These are phyloP conservation scores for Lanistes nyassanus DNA, from an alignment of 1,140 invertebrate species.

Conservation along the genomic window DNA sequence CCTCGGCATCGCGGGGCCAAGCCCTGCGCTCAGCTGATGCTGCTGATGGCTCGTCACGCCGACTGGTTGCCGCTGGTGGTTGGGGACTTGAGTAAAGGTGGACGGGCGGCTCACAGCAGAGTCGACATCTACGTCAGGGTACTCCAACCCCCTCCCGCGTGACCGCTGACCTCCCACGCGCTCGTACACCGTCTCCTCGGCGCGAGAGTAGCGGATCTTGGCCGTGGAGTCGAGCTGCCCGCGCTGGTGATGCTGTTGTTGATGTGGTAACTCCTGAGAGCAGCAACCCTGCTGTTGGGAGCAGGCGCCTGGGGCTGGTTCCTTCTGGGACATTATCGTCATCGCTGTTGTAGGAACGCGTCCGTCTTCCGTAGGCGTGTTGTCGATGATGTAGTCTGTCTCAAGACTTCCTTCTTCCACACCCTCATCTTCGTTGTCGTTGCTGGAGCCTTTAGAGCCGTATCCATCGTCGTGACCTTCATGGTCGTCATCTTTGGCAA, in stretches of 20 bases:
- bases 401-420: background rate
- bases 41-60: too few relatives aligned
- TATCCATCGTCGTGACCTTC: slow-evolving; percentile 10
- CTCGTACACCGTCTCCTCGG: slow-evolving; percentile 14
- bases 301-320: background rate
- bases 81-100: background rate
- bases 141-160: slow-evolving; percentile 14
- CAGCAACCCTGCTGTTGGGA: too few relatives aligned
- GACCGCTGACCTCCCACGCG: background rate
- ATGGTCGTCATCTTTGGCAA: slow-evolving; percentile 16
- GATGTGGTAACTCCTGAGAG: too few relatives aligned
- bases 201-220: background rate
- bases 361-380: too few relatives aligned
- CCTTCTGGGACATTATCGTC: background rate
- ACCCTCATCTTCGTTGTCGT: slow-evolving; percentile 17
- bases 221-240: background rate
- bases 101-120: background rate
- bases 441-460: slow-evolving; percentile 17
- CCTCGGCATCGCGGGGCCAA: background rate
- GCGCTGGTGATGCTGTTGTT: background rate
- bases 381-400: background rate
- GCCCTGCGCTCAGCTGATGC: background rate
- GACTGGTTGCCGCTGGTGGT: background rate
- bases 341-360: too few relatives aligned
- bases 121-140: slow-evolving; percentile 7